Percentiles rank a stretch among this genome's conserved stretches.
These are phyloP conservation scores for Lasioglossum zephyrum DNA, from an alignment of 2,888 invertebrate genomes.

Conservation along the genomic window DNA sequence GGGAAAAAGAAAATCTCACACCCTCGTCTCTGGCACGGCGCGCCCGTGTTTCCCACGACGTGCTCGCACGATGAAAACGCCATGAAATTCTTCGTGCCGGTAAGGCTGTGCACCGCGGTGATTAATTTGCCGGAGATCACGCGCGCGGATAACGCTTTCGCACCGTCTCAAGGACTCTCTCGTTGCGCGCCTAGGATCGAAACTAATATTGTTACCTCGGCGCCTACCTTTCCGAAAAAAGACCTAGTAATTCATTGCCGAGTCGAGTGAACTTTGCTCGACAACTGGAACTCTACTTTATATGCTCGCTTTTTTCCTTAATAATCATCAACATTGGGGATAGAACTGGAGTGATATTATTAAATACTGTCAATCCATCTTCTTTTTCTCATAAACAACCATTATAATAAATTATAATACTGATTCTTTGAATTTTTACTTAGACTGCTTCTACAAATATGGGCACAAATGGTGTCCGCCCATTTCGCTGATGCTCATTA, in stretches of 20 bases:
- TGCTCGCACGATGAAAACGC: slow-evolving; percentile 59
- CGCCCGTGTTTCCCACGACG: slow-evolving; percentile 49
- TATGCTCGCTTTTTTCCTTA: not conserved
- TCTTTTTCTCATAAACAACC: not conserved
- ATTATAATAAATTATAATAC: too few relatives aligned
- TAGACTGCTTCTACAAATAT: too few relatives aligned
- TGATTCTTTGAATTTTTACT: too few relatives aligned
- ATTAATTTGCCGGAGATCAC: slow-evolving; percentile 54
- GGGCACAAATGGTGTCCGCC: not conserved
- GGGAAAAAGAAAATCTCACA: slow-evolving; percentile 30
- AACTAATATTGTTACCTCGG: slow-evolving; percentile 18
- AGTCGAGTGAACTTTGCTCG: not conserved
- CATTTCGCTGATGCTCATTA: not conserved
- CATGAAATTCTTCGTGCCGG: slow-evolving; percentile 43
- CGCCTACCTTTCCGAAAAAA: slow-evolving; percentile 2
- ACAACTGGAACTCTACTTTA: not conserved
- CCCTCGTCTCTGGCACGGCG: slow-evolving; percentile 16
- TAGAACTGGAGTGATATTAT: not conserved
- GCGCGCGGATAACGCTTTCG: slow-evolving; percentile 54
- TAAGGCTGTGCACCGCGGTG: slow-evolving; percentile 37
- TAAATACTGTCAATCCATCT: not conserved
- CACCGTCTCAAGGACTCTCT: slow-evolving; percentile 48
- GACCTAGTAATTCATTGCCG: not conserved
- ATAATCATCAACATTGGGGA: not conserved
- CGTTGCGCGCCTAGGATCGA: not conserved